A percentile compares a stretch with the other conserved stretches of the same genome.
Conservation (phyloP, 2,797 vertebrate genomes). For the Trachops cirrhosus region DNA sequence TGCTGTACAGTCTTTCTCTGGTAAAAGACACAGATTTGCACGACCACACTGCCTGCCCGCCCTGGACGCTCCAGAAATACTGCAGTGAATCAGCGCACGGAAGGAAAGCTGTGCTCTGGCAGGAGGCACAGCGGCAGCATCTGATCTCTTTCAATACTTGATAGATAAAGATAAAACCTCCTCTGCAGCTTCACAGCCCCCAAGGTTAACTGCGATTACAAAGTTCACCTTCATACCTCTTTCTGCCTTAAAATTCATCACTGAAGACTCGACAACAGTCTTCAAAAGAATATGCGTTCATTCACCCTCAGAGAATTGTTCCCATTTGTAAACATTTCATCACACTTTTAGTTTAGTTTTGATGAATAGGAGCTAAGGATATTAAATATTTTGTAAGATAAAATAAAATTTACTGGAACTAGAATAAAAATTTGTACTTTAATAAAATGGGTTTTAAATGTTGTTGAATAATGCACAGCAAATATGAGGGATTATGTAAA, state of each 20-base stretch:
- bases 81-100: not conserved
- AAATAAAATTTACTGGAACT: not conserved
- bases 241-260: not conserved
- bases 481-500: not conserved
- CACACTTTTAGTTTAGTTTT: not conserved
- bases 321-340: not conserved
- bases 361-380: not conserved
- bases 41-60: accelerated
- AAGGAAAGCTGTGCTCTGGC: accelerated
- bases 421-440: not conserved
- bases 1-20: not conserved
- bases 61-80: not conserved
- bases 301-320: not conserved
- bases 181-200: not conserved
- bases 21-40: accelerated
- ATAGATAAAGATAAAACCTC: not conserved
- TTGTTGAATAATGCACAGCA: not conserved
- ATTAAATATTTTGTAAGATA: not conserved
- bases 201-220: not conserved
- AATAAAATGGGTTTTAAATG: not conserved
- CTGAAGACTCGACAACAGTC: not conserved
- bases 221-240: not conserved
- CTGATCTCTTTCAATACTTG: not conserved
- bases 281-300: not conserved
- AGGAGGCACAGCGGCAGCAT: not conserved